phyloP scores from a whole-genome alignment of 2,797 vertebrate genomes.

The Hipposideros larvatus region DNA sequence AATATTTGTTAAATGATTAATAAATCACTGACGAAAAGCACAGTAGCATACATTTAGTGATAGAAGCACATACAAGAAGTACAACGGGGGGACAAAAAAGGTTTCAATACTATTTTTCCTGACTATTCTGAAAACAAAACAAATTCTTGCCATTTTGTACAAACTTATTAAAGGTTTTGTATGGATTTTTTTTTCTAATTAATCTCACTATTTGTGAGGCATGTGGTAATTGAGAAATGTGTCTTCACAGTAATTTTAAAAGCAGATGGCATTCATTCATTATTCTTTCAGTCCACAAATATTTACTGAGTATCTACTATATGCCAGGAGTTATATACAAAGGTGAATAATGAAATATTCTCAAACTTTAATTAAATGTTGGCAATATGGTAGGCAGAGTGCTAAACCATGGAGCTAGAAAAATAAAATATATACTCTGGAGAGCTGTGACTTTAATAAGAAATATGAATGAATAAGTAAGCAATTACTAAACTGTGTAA shows the following conservation, averaged over 20 bases:
- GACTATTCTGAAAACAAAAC: background rate
- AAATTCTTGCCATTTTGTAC: conserved; percentile 2
- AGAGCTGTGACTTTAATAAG: background rate
- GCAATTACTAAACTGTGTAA: background rate
- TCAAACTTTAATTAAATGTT: background rate
- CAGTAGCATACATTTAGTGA: background rate
- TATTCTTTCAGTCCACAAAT: background rate
- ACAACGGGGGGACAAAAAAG: background rate
- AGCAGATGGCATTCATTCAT: background rate
- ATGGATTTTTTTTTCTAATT: background rate
- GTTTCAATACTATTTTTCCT: background rate
- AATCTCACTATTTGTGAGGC: conserved; percentile 4
- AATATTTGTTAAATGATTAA: conserved; percentile 15
- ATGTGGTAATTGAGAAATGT: conserved; percentile 29
- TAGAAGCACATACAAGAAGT: background rate
- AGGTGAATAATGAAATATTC: background rate
- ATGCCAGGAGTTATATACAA: background rate
- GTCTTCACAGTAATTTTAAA: conserved; percentile 21
- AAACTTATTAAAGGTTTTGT: background rate
- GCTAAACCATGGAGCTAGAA: background rate
- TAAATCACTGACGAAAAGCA: background rate
- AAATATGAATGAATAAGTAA: background rate
- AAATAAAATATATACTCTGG: background rate
- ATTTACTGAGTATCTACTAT: conserved; percentile 6
- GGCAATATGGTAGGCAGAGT: background rate